Evolutionary conservation across 2,113 vertebrate species (phyloP).

Genomic region (Burhinus bistriatus): DNA sequence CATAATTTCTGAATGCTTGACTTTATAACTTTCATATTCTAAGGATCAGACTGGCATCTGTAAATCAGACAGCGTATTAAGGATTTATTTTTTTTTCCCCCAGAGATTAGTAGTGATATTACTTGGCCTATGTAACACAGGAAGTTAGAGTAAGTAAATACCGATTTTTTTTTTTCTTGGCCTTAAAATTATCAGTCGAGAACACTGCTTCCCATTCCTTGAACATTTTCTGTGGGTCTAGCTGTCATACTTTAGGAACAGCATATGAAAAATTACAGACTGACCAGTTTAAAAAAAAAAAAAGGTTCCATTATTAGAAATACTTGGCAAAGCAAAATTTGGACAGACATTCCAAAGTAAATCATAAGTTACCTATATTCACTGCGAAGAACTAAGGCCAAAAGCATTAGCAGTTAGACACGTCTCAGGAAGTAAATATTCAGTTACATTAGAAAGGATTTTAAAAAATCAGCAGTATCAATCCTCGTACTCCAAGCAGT

Average conservation of each 20-base stretch:
- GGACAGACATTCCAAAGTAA: neutral
- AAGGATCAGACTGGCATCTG: neutral
- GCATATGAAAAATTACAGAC: neutral
- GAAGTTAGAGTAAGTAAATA: neutral
- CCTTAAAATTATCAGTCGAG: neutral
- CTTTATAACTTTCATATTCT: neutral
- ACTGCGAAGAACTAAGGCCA: neutral
- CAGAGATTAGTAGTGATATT: neutral
- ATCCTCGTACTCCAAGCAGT: neutral
- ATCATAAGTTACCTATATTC: neutral
- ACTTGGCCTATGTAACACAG: neutral
- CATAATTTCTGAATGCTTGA: neutral
- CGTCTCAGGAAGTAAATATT: neutral
- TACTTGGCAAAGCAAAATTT: neutral
- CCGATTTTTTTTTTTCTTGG: neutral
- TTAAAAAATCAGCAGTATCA: neutral
- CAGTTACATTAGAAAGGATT: neutral
- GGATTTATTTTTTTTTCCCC: neutral
- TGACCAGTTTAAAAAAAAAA: neutral
- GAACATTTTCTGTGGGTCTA: neutral
- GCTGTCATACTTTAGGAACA: neutral
- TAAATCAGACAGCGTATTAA: neutral
- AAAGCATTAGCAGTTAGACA: neutral
- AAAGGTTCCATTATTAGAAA: neutral
- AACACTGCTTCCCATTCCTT: neutral